These are phyloP conservation scores for Muscicapa comitata DNA, from an alignment of 2,797 vertebrate genomes.

Conservation along the genomic window DNA sequence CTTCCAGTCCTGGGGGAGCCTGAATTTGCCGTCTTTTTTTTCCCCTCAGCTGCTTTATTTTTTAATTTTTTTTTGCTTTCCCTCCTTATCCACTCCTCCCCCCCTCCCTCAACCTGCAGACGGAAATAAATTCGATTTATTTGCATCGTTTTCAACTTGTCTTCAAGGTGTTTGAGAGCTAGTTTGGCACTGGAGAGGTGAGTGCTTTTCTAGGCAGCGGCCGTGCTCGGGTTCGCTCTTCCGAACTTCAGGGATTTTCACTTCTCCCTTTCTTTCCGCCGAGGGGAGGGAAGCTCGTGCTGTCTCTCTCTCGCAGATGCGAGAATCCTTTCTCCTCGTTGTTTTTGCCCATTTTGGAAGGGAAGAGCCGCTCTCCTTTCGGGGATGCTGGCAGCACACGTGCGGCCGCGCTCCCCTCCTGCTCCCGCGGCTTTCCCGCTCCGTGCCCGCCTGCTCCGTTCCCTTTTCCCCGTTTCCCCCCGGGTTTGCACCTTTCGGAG, in stretches of 20 bases:
- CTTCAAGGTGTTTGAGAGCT: conserved; percentile 55
- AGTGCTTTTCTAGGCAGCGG: conserved; percentile 51
- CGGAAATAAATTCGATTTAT: conserved; percentile 60
- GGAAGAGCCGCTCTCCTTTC: accelerated
- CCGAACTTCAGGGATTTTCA: background rate
- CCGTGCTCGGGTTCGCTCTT: conserved; percentile 7
- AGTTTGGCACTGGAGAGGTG: conserved; percentile 69
- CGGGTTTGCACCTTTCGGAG: background rate
- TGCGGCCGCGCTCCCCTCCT: background rate
- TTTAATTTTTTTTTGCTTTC: background rate
- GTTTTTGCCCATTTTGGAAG: background rate
- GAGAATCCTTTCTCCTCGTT: background rate
- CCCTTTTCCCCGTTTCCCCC: accelerated
- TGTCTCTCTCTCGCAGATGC: background rate
- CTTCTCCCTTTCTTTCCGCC: background rate
- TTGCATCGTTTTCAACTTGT: conserved; percentile 52
- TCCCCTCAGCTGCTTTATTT: background rate
- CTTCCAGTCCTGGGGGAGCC: conserved; percentile 10
- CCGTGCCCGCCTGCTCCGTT: accelerated
- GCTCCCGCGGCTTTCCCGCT: background rate
- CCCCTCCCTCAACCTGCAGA: conserved; percentile 5
- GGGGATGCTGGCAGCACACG: background rate
- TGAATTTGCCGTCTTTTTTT: background rate
- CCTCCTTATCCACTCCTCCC: background rate
- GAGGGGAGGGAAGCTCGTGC: background rate